Conservation (phyloP, 2,113 vertebrate species). For the Chauna torquata region DNA sequence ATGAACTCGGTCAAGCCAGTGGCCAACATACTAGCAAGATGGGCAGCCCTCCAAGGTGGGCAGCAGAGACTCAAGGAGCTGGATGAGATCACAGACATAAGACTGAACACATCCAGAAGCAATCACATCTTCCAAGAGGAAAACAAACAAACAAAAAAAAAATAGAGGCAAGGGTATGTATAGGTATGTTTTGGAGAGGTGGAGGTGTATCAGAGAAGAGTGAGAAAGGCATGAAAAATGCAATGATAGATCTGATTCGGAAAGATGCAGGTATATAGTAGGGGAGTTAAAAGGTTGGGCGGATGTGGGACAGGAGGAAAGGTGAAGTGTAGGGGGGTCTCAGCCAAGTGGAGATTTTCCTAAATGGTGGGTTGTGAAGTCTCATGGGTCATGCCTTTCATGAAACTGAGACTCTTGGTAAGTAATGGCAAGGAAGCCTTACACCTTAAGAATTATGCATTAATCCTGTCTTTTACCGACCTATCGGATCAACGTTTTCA, state of each 20-base stretch:
- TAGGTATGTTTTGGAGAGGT: neutral
- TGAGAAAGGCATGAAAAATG: neutral
- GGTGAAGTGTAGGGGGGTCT: neutral
- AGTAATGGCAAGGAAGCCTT: neutral
- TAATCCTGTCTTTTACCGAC: neutral
- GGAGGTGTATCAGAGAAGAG: neutral
- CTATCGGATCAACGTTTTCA: neutral
- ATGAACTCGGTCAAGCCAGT: neutral
- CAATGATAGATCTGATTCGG: neutral
- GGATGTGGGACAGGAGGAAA: neutral
- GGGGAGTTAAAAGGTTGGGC: neutral
- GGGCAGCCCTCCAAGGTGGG: neutral
- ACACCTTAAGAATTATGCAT: neutral
- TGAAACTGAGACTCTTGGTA: neutral
- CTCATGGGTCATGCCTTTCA: neutral
- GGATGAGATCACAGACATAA: neutral
- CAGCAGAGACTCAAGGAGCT: neutral
- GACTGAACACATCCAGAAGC: neutral
- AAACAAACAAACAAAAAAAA: neutral
- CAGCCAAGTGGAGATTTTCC: neutral
- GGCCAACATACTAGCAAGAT: neutral
- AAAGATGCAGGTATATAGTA: neutral
- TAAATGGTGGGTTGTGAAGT: neutral
- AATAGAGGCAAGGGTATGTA: neutral
- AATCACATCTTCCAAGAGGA: neutral